Evolutionary conservation across 2,113 vertebrate genomes (phyloP).

Genomic region (Notarius lentiginosus): DNA sequence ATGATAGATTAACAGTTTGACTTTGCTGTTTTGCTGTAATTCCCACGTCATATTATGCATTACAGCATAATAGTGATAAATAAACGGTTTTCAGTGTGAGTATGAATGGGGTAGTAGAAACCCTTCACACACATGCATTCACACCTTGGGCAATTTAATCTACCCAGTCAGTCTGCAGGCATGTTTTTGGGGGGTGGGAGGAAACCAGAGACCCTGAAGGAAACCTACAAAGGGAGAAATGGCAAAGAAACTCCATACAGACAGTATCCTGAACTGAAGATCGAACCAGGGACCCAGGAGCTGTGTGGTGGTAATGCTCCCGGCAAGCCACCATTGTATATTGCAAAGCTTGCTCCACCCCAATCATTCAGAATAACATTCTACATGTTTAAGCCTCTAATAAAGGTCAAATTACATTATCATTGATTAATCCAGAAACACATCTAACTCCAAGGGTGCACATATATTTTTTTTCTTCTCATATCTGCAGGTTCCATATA

Average conservation of each 20-base stretch:
- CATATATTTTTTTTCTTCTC: background rate
- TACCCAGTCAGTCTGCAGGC: background rate
- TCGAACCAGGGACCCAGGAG: background rate
- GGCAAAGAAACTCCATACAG: background rate
- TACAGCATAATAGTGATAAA: too few relatives aligned
- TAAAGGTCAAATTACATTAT: background rate
- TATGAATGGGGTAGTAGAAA: too few relatives aligned
- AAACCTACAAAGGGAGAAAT: background rate
- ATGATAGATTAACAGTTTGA: too few relatives aligned
- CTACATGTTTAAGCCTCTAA: background rate
- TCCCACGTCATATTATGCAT: too few relatives aligned
- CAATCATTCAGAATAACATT: background rate
- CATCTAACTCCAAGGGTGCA: background rate
- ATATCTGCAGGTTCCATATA: slow-evolving; percentile 73
- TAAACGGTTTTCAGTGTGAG: too few relatives aligned
- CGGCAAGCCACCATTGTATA: background rate
- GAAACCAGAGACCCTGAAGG: background rate
- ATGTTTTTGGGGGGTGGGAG: background rate
- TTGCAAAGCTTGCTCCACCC: too few relatives aligned
- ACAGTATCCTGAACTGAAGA: background rate
- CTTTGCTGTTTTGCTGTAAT: too few relatives aligned
- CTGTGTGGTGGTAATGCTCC: background rate
- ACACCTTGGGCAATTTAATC: background rate
- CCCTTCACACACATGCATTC: background rate
- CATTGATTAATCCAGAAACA: background rate